Evolutionary conservation across 2,797 vertebrate genomes (phyloP).

Genomic region (Enteromius thamalakanensis): DNA sequence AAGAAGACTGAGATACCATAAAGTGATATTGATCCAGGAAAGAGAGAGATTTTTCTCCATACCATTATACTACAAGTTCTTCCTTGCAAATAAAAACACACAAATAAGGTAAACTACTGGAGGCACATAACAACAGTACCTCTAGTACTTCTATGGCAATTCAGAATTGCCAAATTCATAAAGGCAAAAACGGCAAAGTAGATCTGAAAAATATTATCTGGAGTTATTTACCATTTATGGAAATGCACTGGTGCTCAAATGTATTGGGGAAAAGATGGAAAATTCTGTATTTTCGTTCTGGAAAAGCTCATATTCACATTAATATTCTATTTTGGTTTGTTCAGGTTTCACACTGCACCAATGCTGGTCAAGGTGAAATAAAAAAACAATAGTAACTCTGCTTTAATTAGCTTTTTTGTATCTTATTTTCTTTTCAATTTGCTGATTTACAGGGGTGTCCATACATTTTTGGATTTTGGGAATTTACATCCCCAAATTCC

Average conservation of each 20-base stretch:
- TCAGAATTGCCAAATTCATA: not conserved
- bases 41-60: not conserved
- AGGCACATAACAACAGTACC: not conserved
- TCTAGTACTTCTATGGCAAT: not conserved
- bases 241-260: not conserved
- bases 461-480: too few relatives aligned
- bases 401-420: not conserved
- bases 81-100: not conserved
- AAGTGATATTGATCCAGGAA: slow-evolving; percentile 4
- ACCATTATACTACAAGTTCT: not conserved
- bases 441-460: not conserved
- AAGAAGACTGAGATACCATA: not conserved
- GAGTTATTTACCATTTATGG: not conserved
- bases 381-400: not conserved
- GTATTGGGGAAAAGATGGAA: not conserved
- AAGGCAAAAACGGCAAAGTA: not conserved
- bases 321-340: not conserved
- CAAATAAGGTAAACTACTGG: not conserved
- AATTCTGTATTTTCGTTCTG: not conserved
- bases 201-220: not conserved
- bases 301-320: not conserved
- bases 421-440: not conserved
- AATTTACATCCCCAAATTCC: not conserved
- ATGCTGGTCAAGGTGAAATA: not conserved
- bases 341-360: not conserved